A percentile compares a stretch with the other conserved stretches of the same genome.
These are phyloP conservation scores for Pemphredon lugubris DNA, from an alignment of 2,888 invertebrate species.

Conservation along the genomic window DNA sequence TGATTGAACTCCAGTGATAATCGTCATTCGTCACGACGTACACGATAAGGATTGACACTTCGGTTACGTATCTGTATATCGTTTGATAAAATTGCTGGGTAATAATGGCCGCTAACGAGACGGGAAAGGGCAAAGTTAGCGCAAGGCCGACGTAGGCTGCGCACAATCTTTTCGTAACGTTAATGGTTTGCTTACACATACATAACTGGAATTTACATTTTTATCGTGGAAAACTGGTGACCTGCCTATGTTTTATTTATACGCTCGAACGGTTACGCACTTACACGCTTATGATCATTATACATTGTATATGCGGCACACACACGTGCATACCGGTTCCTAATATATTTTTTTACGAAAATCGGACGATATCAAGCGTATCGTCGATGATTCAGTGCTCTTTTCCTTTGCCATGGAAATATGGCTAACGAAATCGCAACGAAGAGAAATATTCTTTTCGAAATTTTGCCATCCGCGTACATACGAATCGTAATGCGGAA, in stretches of 20 bases:
- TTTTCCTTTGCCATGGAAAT: constrained; percentile 14
- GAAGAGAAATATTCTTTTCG: not conserved
- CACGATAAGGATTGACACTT: too few species aligned
- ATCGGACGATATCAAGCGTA: constrained; percentile 28
- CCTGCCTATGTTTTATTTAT: constrained; percentile 53
- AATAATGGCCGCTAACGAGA: constrained; percentile 29
- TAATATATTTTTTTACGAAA: too few species aligned
- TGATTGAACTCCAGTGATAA: too few species aligned
- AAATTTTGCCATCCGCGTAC: too few species aligned
- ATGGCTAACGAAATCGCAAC: not conserved
- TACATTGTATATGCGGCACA: constrained; percentile 50
- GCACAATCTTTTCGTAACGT: constrained; percentile 20
- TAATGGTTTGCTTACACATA: constrained; percentile 26
- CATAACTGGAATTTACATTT: constrained; percentile 49
- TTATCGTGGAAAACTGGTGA: constrained; percentile 33
- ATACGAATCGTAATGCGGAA: too few species aligned
- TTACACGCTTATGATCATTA: constrained; percentile 17
- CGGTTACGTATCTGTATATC: not conserved
- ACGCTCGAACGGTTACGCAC: constrained; percentile 40
- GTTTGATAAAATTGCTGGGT: not conserved
- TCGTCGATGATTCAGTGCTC: constrained; percentile 44
- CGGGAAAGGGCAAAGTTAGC: constrained; percentile 34
- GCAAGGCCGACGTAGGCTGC: constrained; percentile 42
- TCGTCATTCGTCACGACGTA: too few species aligned
- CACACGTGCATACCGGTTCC: constrained; percentile 15